Evolutionary conservation across 2,888 invertebrate species (phyloP), one percentile per base, ranked within the genome.

Genomic region (Caenorhabditis wallacei): DNA sequence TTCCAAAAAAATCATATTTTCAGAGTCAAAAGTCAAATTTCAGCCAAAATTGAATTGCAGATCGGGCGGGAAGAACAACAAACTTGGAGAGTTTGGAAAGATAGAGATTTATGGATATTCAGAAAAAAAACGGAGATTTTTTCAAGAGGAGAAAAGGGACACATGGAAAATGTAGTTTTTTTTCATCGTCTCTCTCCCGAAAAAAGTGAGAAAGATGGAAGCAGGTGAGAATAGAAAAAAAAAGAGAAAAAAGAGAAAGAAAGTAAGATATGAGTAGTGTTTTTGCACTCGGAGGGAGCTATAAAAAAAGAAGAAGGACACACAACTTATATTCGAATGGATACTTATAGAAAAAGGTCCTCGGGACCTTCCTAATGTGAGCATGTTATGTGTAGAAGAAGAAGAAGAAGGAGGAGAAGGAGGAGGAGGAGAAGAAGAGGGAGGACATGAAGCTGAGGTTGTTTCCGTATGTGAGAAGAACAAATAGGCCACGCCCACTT

Each of bases 381-480:
- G 61, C 76, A 76, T 76, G 76, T 76, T 76, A 76, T 76, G 68
- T 69, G 68, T 48, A 61, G 53, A 40, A 61, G 61, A 54, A 57
- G 53, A 40, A 46, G 51, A 40, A 40, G 16, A 13, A 40, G 40
- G 11, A 40, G 40, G 40, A 30, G 30, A 20, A 43, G 24, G 40
- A 48, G 61, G 11, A 59, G 51, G 37, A 53, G 35, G 26, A 40
- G 46, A 11, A 64, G 40, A 10, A 30, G 35, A 22, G 40, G 57
- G 46, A 63, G 61, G 46, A 37, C 66, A 64, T 69, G 76, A 76
- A 68, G 76, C 76, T 68, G 76, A 76, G 76, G 76, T 76, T 76
- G 68, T 51, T 48, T 48, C 46, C 46, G 46, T 48, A 48, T 48
- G 46, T 48, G 46, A 48, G 46, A 48, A 48, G n/a, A 40, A 2